Evolutionary conservation across 2,888 invertebrate genomes (phyloP).

Genomic region (Branchellion lobata): DNA sequence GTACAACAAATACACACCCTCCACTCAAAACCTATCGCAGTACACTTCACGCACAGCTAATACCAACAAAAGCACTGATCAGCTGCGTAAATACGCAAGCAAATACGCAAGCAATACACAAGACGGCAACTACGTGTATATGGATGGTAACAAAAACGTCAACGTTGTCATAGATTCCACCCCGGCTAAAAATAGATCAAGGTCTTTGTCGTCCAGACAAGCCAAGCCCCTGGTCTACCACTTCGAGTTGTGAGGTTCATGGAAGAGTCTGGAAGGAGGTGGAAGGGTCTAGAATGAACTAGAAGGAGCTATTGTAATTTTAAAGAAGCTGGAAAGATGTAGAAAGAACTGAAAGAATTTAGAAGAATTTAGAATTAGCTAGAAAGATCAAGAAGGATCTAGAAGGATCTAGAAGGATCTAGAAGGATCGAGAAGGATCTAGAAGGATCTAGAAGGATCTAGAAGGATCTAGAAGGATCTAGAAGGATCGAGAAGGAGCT

Average conservation of each 20-base stretch:
- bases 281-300: too few species aligned
- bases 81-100: neutral
- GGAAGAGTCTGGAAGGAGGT: too few species aligned
- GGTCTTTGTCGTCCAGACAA: neutral
- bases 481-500: too few species aligned
- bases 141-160: neutral
- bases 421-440: too few species aligned
- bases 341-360: too few species aligned
- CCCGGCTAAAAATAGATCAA: neutral
- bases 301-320: too few species aligned
- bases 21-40: neutral
- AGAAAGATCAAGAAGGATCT: too few species aligned
- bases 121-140: neutral
- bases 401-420: too few species aligned
- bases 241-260: neutral
- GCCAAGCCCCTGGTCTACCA: neutral
- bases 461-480: too few species aligned
- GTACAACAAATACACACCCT: neutral
- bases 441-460: too few species aligned
- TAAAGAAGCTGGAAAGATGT: too few species aligned
- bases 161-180: neutral
- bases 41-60: neutral
- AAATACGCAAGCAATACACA: neutral
- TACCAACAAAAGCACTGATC: neutral
- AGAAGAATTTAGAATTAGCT: too few species aligned